phyloP scores from a whole-genome alignment of 2,888 invertebrate species.

The Drosophila vallismaia region DNA sequence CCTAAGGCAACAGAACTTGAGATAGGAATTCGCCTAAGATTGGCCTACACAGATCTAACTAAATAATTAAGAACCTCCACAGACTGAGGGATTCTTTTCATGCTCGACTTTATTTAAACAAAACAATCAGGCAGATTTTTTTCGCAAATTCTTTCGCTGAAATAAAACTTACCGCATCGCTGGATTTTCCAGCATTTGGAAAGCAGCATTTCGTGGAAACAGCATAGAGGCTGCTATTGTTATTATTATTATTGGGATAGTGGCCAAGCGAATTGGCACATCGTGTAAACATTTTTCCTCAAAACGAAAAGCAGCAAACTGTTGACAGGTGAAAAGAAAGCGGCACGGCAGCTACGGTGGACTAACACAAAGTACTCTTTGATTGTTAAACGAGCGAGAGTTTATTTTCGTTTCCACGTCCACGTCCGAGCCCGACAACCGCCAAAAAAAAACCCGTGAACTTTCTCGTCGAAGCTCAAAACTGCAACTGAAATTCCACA shows the following conservation, averaged over 20 bases:
- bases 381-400: conserved; percentile 77
- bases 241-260: conserved; percentile 48
- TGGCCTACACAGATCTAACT: background rate
- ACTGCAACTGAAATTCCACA: conserved; percentile 69
- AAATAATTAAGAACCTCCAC: too few species aligned
- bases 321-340: conserved; percentile 60
- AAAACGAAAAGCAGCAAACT: conserved; percentile 15
- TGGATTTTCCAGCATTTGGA: conserved; percentile 61
- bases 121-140: background rate
- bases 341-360: background rate
- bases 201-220: conserved; percentile 48
- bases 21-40: background rate
- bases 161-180: conserved; percentile 66
- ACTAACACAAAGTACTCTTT: conserved; percentile 47
- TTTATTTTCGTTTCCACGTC: conserved; percentile 35
- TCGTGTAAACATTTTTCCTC: conserved; percentile 74
- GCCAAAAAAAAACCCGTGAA: conserved; percentile 52
- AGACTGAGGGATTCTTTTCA: too few species aligned
- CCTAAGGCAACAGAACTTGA: background rate
- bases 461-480: conserved; percentile 72
- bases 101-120: too few species aligned
- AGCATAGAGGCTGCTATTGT: conserved; percentile 48
- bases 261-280: conserved; percentile 70
- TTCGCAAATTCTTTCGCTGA: background rate
- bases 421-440: conserved; percentile 12